Conservation (phyloP, 2,113 vertebrate species). For the Bujurquina vittata region DNA sequence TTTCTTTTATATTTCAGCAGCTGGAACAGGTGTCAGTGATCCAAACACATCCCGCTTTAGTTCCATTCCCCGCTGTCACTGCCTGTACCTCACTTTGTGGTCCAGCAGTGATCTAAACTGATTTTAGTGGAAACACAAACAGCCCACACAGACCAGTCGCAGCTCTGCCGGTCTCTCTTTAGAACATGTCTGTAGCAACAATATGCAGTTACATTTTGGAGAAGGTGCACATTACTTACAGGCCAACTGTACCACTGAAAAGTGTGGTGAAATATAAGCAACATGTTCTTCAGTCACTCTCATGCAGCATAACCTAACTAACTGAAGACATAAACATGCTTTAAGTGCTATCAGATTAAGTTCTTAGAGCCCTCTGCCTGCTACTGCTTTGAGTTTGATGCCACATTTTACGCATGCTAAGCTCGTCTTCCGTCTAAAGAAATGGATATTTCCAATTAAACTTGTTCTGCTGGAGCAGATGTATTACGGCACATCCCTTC, state of each 20-base stretch:
- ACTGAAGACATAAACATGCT: neutral
- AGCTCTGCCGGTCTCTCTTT: neutral
- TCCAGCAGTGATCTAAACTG: neutral
- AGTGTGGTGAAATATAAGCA: neutral
- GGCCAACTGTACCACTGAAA: too few relatives aligned
- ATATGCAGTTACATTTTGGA: neutral
- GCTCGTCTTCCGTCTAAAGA: slow-evolving; percentile 27
- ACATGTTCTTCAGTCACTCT: neutral
- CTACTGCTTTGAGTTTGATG: neutral
- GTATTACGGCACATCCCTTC: slow-evolving; percentile 7
- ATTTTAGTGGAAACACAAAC: too few relatives aligned
- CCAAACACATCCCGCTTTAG: neutral
- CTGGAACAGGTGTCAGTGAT: neutral
- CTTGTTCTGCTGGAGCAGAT: slow-evolving; percentile 9
- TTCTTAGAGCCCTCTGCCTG: neutral
- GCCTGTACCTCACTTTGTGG: neutral
- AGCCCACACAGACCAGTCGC: neutral
- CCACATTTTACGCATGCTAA: slow-evolving; percentile 3
- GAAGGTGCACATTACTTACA: too few relatives aligned
- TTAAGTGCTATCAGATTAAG: neutral
- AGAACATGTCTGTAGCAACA: neutral
- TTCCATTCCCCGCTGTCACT: neutral
- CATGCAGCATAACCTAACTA: neutral
- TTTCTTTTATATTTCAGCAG: neutral
- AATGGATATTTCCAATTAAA: slow-evolving; percentile 45